Percentiles rank a stretch among this genome's conserved stretches.
phyloP scores from a whole-genome alignment of 2,113 vertebrate genomes.

The Oophaga pumilio region DNA sequence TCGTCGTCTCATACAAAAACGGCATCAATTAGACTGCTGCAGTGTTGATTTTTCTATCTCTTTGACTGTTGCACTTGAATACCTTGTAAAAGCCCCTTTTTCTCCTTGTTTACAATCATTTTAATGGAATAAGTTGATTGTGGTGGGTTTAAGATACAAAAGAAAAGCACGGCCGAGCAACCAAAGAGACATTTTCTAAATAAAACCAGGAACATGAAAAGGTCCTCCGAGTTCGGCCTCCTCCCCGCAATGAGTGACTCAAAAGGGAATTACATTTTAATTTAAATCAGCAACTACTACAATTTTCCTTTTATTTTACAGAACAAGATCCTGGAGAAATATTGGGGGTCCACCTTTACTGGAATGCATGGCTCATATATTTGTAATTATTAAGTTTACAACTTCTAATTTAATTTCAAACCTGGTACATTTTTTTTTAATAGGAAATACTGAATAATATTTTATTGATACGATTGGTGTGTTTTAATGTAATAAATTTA shows the following conservation, averaged over 20 bases:
- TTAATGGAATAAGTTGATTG: constrained; percentile 70
- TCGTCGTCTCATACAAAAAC: constrained; percentile 70
- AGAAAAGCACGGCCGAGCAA: constrained; percentile 58
- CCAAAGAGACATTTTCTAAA: constrained; percentile 65
- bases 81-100: constrained; percentile 69
- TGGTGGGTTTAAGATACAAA: constrained; percentile 69
- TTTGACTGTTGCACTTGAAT: constrained; percentile 72
- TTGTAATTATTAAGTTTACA: too few species aligned
- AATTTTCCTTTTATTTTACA: constrained; percentile 64
- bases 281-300: constrained; percentile 62
- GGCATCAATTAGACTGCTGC: constrained; percentile 75
- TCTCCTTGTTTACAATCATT: constrained; percentile 64
- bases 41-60: constrained; percentile 62
- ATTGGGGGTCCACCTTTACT: too few species aligned
- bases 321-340: constrained; percentile 5
- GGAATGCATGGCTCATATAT: too few species aligned
- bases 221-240: constrained; percentile 66
- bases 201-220: constrained; percentile 70
- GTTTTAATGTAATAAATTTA: too few species aligned
- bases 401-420: too few species aligned
- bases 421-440: too few species aligned
- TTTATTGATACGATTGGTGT: too few species aligned
- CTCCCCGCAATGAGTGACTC: constrained; percentile 62
- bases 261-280: constrained; percentile 66
- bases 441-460: too few species aligned